Percentiles rank a stretch among this genome's conserved stretches.
Conservation (phyloP, 2,113 vertebrate species). For the Cyanistes caeruleus region DNA sequence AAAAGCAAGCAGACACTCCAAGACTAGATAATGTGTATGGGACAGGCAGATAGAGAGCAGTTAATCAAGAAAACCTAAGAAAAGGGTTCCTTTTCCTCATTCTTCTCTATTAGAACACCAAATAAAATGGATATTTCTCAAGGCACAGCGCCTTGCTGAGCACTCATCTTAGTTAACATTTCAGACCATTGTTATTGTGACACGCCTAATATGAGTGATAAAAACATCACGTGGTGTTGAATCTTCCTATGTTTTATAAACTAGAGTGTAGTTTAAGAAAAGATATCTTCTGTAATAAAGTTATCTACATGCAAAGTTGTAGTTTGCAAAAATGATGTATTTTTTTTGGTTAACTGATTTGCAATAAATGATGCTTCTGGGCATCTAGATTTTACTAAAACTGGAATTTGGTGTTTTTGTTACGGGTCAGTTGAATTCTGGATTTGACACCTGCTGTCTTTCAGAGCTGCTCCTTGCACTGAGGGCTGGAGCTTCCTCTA, state of each 20-base stretch:
- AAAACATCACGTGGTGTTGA: conserved; percentile 69
- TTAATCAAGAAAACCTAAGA: neutral
- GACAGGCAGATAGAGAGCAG: neutral
- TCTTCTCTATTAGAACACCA: conserved; percentile 72
- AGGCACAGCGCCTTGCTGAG: conserved; percentile 69
- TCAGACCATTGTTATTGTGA: conserved; percentile 26
- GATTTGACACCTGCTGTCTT: neutral
- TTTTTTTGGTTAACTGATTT: conserved; percentile 85
- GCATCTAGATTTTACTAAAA: conserved; percentile 75
- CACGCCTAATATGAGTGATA: conserved; percentile 58
- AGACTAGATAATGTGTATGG: neutral
- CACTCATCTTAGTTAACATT: conserved; percentile 42
- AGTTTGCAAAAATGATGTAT: conserved; percentile 82
- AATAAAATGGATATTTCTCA: conserved; percentile 70
- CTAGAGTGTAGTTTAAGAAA: conserved; percentile 81
- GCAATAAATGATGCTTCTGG: conserved; percentile 85
- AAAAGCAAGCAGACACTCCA: neutral
- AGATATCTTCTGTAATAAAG: conserved; percentile 77
- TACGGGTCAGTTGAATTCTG: neutral
- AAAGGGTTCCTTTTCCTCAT: conserved; percentile 52
- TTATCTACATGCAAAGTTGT: conserved; percentile 81
- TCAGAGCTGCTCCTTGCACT: neutral
- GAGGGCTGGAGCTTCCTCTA: neutral
- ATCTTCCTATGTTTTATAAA: conserved; percentile 80
- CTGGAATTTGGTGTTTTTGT: neutral